Conservation (phyloP, 1,140 invertebrate species). For the Asobara japonica region DNA sequence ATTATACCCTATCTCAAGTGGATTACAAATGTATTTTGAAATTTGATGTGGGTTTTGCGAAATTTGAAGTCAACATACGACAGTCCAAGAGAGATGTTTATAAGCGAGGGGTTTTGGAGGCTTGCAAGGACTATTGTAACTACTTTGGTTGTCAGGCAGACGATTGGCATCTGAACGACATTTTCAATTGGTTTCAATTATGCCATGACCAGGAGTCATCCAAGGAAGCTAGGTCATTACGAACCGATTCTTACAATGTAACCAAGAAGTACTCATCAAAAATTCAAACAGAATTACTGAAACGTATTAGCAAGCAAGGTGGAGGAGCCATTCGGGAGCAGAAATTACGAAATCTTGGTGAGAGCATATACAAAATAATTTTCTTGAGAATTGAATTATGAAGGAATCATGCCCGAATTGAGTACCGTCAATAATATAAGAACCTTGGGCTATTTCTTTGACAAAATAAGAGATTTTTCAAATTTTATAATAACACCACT, state of each 20-base stretch:
- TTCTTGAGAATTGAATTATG: neutral
- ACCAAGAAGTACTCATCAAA: conserved; percentile 44
- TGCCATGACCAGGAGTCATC: neutral
- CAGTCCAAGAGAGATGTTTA: conserved; percentile 43
- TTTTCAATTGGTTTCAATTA: conserved; percentile 41
- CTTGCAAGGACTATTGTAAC: conserved; percentile 52
- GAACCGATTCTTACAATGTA: neutral
- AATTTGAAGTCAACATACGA: conserved; percentile 42
- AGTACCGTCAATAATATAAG: no score
- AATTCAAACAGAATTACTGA: conserved; percentile 43
- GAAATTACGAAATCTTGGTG: conserved; percentile 41
- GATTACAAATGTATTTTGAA: conserved; percentile 42
- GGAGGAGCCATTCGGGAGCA: conserved; percentile 39
- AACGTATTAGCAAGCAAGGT: conserved; percentile 41
- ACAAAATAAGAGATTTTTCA: no score
- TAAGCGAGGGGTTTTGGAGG: conserved; percentile 47
- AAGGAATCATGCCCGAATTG: no score
- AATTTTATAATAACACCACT: no score
- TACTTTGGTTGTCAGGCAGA: conserved; percentile 45
- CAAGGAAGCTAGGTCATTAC: neutral
- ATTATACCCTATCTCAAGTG: conserved; percentile 56
- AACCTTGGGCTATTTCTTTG: no score
- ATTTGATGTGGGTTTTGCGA: conserved; percentile 44
- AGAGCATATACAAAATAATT: conserved; percentile 28
- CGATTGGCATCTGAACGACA: conserved; percentile 47